Percentiles rank a stretch among this genome's conserved stretches.
These are phyloP conservation scores for Monopis laevigella DNA, from an alignment of 2,888 invertebrate genomes.

Conservation along the genomic window DNA sequence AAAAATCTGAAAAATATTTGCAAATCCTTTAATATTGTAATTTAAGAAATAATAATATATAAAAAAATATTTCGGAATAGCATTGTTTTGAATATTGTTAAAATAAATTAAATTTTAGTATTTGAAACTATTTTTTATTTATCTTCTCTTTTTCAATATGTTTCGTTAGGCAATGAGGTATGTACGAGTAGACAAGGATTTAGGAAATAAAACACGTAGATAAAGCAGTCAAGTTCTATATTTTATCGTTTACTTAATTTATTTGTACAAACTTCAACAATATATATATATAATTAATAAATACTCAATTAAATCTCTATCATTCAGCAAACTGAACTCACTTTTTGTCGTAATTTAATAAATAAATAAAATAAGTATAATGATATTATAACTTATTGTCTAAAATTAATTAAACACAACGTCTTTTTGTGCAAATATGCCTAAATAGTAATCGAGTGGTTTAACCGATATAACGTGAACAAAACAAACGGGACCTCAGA, in stretches of 20 bases:
- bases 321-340: constrained; percentile 68
- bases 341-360: constrained; percentile 63
- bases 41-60: no score
- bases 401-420: constrained; percentile 69
- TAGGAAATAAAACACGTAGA: constrained; percentile 40
- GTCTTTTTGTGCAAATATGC: constrained; percentile 67
- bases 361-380: constrained; percentile 46
- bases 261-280: constrained; percentile 71
- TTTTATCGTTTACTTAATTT: constrained; percentile 69
- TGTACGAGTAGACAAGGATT: no score
- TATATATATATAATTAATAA: constrained; percentile 60
- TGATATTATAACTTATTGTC: constrained; percentile 67
- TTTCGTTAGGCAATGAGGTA: no score
- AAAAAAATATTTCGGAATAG: no score
- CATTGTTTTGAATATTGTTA: no score
- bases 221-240: constrained; percentile 70
- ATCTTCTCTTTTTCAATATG: no score
- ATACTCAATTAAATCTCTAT: constrained; percentile 68
- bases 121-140: no score
- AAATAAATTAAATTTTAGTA: no score
- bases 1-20: no score
- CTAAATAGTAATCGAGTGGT: constrained; percentile 64
- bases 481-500: constrained; percentile 19
- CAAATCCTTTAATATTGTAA: no score
- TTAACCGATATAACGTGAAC: constrained; percentile 40